phyloP scores from a whole-genome alignment of 1,140 invertebrate genomes.

The Calliphora vicina region DNA sequence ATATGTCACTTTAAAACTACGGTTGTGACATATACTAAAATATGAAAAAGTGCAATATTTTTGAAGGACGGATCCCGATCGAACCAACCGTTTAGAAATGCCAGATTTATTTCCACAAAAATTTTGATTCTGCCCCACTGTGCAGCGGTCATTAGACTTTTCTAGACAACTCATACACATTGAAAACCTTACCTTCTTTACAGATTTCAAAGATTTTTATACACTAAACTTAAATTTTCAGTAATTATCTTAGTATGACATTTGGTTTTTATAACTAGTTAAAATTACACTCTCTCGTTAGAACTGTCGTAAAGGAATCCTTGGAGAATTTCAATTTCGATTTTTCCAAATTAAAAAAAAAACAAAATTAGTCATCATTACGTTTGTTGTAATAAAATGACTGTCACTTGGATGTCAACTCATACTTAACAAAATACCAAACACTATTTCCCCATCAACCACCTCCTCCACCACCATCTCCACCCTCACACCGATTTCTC shows the following conservation, averaged over 20 bases:
- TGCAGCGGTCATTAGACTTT: too few relatives aligned
- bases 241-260: background rate
- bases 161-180: too few relatives aligned
- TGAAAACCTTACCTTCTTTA: too few relatives aligned
- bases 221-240: background rate
- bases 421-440: slow-evolving; percentile 8
- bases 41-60: too few relatives aligned
- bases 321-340: slow-evolving; percentile 1
- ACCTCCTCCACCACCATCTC: background rate
- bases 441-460: background rate
- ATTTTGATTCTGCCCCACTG: too few relatives aligned
- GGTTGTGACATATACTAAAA: too few relatives aligned
- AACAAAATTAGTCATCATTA: slow-evolving; percentile 27
- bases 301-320: background rate
- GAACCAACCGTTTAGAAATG: too few relatives aligned
- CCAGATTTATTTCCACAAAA: too few relatives aligned
- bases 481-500: background rate
- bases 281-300: background rate
- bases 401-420: slow-evolving; percentile 35
- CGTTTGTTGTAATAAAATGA: slow-evolving; percentile 35
- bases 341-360: background rate
- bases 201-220: too few relatives aligned
- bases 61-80: too few relatives aligned
- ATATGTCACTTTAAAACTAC: too few relatives aligned
- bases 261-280: background rate